Percentiles rank a stretch among this genome's conserved stretches.
These are phyloP conservation scores for Amazona guildingii DNA, from an alignment of 2,113 vertebrate genomes.

Conservation along the genomic window DNA sequence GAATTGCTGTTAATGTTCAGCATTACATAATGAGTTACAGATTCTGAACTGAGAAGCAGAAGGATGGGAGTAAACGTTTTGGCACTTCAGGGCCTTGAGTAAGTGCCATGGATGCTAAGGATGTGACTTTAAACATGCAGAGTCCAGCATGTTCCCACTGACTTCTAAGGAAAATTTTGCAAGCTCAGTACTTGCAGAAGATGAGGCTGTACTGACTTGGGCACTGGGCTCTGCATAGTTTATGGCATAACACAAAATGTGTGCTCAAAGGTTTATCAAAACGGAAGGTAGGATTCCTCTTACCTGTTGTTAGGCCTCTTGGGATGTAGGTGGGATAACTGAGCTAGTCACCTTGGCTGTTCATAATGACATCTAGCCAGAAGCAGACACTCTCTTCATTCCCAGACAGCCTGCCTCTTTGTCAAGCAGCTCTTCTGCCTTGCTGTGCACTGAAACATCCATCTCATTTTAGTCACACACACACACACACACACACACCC, in stretches of 20 bases:
- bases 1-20: not conserved
- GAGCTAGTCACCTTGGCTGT: not conserved
- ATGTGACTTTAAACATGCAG: not conserved
- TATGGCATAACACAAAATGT: not conserved
- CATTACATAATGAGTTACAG: not conserved
- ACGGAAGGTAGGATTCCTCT: not conserved
- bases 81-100: not conserved
- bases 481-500: not conserved
- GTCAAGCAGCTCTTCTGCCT: not conserved
- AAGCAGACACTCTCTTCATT: fast-evolving
- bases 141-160: not conserved
- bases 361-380: not conserved
- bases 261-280: not conserved
- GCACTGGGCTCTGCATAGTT: not conserved
- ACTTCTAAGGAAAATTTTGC: not conserved
- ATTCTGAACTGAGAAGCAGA: not conserved
- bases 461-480: not conserved
- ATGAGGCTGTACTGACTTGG: not conserved
- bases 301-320: not conserved
- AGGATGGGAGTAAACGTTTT: not conserved
- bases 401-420: not conserved
- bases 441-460: not conserved
- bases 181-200: not conserved
- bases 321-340: not conserved
- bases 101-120: not conserved